These are phyloP conservation scores for Zoanthus solanderi DNA, from an alignment of 92 coral and sea anemone genomes.

Conservation along the genomic window DNA sequence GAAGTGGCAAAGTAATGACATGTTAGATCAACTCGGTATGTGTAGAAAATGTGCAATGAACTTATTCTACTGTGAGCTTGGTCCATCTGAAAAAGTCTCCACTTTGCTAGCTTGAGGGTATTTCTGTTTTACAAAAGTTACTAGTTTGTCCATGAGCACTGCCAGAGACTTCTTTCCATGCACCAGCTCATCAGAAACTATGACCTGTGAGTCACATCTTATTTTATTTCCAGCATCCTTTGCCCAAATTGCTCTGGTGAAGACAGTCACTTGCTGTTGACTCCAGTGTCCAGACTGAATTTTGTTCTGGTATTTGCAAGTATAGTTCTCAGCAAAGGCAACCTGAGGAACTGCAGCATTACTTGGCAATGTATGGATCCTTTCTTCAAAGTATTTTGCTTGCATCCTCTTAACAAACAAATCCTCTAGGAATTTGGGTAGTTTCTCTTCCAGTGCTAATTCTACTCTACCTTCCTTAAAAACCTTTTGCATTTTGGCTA, in stretches of 20 bases:
- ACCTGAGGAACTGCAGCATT: constrained; percentile 72
- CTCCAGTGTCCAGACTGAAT: constrained; percentile 55
- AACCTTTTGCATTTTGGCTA: constrained; percentile 43
- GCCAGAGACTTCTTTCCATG: too few species aligned
- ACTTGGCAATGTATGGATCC: constrained; percentile 31
- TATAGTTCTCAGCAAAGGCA: constrained; percentile 72
- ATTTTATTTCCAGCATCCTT: too few species aligned
- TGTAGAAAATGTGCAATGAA: background rate
- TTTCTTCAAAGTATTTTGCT: constrained; percentile 59
- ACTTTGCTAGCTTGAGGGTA: too few species aligned
- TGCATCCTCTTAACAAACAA: constrained; percentile 65
- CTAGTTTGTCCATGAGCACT: too few species aligned
- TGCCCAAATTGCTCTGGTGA: too few species aligned
- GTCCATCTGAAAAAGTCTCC: too few species aligned
- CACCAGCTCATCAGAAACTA: too few species aligned
- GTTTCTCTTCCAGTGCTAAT: constrained; percentile 16
- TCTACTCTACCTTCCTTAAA: constrained; percentile 33
- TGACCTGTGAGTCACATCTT: too few species aligned
- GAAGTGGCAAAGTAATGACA: background rate
- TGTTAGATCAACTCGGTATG: background rate
- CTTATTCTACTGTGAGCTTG: too few species aligned
- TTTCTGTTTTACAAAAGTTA: too few species aligned
- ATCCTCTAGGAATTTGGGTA: constrained; percentile 24
- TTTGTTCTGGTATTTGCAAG: constrained; percentile 67
- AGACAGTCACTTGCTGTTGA: too few species aligned